Evolutionary conservation across 2,113 vertebrate genomes (phyloP).

Genomic region (Mobula birostris): DNA sequence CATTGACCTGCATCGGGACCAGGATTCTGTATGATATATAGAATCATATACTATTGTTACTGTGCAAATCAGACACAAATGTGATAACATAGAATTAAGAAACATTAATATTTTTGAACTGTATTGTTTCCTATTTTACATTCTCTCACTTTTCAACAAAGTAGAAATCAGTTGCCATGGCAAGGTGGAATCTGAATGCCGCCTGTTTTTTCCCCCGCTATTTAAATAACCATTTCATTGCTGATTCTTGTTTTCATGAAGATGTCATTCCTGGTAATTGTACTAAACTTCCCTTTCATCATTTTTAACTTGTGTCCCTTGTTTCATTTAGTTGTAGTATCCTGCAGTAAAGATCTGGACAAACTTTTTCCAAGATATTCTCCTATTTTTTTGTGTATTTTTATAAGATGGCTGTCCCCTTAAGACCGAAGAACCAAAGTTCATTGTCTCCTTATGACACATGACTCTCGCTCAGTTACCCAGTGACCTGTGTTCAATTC

Average conservation of each 20-base stretch:
- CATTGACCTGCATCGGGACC: too few species aligned
- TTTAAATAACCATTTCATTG: neutral
- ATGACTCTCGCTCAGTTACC: too few species aligned
- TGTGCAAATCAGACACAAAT: neutral
- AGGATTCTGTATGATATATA: too few species aligned
- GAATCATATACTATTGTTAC: neutral
- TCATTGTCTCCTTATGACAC: too few species aligned
- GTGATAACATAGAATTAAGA: neutral
- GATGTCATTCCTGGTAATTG: neutral
- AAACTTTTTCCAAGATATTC: neutral
- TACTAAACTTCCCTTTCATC: neutral
- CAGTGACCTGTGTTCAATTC: too few species aligned
- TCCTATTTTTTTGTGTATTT: neutral
- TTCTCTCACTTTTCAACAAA: neutral
- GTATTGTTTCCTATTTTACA: neutral
- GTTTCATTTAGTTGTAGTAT: neutral
- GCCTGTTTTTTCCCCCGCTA: neutral
- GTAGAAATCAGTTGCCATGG: neutral
- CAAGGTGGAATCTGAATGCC: neutral
- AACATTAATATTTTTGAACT: neutral
- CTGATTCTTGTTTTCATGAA: neutral
- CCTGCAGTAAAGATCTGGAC: neutral
- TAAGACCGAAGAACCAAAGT: neutral
- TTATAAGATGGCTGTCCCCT: neutral
- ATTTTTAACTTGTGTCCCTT: neutral